A percentile compares a stretch with the other conserved stretches of the same genome.
Conservation (phyloP, 2,113 vertebrate species). For the Vulpes ferrilata region DNA sequence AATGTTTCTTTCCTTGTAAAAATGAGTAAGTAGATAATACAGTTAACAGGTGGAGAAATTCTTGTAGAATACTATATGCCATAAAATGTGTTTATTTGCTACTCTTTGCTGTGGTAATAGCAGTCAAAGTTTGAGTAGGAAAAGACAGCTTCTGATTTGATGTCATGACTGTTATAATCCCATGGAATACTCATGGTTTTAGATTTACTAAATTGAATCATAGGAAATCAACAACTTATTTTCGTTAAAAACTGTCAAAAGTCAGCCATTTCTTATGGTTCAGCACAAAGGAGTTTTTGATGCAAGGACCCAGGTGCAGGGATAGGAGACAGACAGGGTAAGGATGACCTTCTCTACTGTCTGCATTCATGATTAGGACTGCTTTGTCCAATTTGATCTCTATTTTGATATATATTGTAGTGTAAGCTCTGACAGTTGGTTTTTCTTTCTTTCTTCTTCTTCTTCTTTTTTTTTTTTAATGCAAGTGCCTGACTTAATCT, state of each 20-base stretch:
- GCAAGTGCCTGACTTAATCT: background rate
- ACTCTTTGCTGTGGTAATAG: background rate
- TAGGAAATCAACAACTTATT: background rate
- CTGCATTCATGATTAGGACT: background rate
- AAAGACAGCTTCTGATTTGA: background rate
- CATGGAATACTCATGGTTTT: background rate
- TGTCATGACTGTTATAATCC: background rate
- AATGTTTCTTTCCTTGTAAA: background rate
- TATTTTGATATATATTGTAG: background rate
- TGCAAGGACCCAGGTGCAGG: background rate
- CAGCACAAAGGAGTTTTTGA: background rate
- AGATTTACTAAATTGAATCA: background rate
- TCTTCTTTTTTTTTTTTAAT: background rate
- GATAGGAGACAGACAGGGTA: rapidly evolving
- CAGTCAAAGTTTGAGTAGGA: background rate
- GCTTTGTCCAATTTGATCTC: background rate
- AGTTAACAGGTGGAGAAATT: background rate
- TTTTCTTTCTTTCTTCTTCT: background rate
- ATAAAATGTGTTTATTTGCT: background rate
- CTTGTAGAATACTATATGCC: background rate
- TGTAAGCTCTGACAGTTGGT: background rate
- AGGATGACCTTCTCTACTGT: background rate
- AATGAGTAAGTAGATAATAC: background rate
- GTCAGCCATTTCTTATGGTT: background rate
- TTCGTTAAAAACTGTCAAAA: background rate